These are phyloP conservation scores for Drosophila simulans DNA, from an alignment of 1,140 invertebrate species.

Conservation along the genomic window DNA sequence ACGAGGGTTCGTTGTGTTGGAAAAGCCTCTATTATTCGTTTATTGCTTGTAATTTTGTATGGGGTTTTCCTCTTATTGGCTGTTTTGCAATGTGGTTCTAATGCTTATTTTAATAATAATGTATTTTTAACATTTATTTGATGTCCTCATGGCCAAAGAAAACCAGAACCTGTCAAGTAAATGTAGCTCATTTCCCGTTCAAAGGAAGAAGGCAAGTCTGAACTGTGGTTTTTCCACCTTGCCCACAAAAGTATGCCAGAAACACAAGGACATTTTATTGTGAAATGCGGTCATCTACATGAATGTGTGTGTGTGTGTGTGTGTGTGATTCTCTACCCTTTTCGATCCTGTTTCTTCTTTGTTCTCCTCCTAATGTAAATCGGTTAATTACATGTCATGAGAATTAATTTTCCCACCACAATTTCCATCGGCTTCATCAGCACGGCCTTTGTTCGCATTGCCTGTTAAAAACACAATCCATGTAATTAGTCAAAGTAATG, in stretches of 20 bases:
- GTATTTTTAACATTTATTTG: too few species aligned
- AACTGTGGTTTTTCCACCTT: constrained; percentile 2
- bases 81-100: not conserved
- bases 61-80: too few species aligned
- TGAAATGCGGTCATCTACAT: constrained; percentile 30
- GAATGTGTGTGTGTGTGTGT: not conserved
- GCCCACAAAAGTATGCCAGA: constrained; percentile 50
- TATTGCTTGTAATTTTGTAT: not conserved
- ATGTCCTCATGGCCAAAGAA: not conserved
- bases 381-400: constrained; percentile 49
- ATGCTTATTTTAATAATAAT: too few species aligned
- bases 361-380: constrained; percentile 37
- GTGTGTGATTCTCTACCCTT: not conserved
- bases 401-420: constrained; percentile 17
- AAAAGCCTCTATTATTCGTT: constrained; percentile 4
- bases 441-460: not conserved
- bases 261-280: constrained; percentile 30
- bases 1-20: not conserved
- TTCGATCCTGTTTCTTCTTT: not conserved
- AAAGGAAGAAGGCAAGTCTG: too few species aligned
- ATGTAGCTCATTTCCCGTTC: too few species aligned
- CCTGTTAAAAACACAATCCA: not conserved
- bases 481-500: constrained; percentile 45
- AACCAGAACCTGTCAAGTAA: not conserved
- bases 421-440: constrained; percentile 7